Conservation (phyloP, 2,113 vertebrate species). For the Caranx ignobilis region DNA sequence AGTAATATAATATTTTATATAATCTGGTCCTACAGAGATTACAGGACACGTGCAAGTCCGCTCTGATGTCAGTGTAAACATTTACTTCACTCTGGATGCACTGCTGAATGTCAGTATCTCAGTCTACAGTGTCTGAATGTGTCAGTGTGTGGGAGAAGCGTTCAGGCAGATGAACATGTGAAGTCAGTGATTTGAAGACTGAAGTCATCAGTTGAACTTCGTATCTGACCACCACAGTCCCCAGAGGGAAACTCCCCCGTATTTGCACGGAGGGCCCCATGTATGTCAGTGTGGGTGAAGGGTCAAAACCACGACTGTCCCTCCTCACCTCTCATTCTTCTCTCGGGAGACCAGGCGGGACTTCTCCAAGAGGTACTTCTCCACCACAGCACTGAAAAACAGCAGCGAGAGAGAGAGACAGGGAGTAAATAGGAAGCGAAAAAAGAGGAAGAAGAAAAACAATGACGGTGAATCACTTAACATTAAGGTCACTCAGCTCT, state of each 20-base stretch:
- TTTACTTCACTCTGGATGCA: too few species aligned
- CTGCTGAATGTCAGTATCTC: background rate
- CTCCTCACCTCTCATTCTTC: conserved; percentile 93
- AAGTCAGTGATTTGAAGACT: conserved; percentile 25
- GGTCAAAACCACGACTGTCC: conserved; percentile 32
- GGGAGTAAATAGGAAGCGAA: background rate
- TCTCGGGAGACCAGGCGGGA: conserved; percentile 96
- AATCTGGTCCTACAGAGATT: background rate
- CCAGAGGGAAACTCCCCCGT: conserved; percentile 13
- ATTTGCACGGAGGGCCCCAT: conserved; percentile 47
- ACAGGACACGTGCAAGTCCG: background rate
- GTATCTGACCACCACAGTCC: conserved; percentile 39
- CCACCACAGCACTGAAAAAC: conserved; percentile 91
- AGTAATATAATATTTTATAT: background rate
- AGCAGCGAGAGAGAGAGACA: background rate
- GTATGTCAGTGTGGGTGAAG: conserved; percentile 35
- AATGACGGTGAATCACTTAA: conserved; percentile 59
- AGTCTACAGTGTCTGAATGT: background rate
- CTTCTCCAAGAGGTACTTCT: conserved; percentile 98
- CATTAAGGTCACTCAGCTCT: conserved; percentile 45
- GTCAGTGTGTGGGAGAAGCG: background rate
- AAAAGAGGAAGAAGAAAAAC: conserved; percentile 33
- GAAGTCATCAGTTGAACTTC: conserved; percentile 25
- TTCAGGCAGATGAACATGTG: conserved; percentile 7
- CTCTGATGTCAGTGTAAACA: background rate